These are phyloP conservation scores for Lineus longissimus DNA, from an alignment of 1,140 invertebrate species.

Conservation along the genomic window DNA sequence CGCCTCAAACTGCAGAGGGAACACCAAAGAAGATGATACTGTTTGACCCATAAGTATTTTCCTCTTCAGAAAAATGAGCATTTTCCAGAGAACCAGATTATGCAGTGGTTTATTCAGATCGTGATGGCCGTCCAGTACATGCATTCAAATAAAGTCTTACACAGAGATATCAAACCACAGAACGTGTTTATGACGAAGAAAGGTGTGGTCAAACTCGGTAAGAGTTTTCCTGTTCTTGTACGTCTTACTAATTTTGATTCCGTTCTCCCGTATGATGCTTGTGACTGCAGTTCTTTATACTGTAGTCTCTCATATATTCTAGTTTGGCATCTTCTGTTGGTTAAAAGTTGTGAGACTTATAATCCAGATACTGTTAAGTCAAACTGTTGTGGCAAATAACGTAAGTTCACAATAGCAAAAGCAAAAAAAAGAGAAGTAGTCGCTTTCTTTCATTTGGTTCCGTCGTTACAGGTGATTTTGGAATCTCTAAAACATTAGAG, in stretches of 20 bases:
- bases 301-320: neutral
- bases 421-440: too few species aligned
- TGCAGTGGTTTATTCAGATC: constrained; percentile 52
- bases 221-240: too few species aligned
- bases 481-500: constrained; percentile 48
- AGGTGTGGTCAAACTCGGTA: constrained; percentile 48
- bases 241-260: neutral
- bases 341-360: neutral
- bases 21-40: too few species aligned
- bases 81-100: constrained; percentile 40
- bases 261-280: neutral
- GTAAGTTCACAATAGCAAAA: too few species aligned
- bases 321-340: neutral
- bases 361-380: too few species aligned
- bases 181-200: constrained; percentile 52
- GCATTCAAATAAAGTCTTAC: constrained; percentile 48
- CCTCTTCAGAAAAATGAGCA: constrained; percentile 33
- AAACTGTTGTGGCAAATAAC: too few species aligned
- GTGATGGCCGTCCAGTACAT: constrained; percentile 51
- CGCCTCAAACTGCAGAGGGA: too few species aligned
- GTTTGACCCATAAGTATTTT: too few species aligned
- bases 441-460: too few species aligned
- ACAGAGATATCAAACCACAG: constrained; percentile 50
- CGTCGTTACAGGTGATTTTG: constrained; percentile 47
- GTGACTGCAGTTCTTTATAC: neutral